Percentiles rank a stretch among this genome's conserved stretches.
These are phyloP conservation scores for Ageneiosus marmoratus DNA, from an alignment of 2,113 vertebrate species.

Conservation along the genomic window DNA sequence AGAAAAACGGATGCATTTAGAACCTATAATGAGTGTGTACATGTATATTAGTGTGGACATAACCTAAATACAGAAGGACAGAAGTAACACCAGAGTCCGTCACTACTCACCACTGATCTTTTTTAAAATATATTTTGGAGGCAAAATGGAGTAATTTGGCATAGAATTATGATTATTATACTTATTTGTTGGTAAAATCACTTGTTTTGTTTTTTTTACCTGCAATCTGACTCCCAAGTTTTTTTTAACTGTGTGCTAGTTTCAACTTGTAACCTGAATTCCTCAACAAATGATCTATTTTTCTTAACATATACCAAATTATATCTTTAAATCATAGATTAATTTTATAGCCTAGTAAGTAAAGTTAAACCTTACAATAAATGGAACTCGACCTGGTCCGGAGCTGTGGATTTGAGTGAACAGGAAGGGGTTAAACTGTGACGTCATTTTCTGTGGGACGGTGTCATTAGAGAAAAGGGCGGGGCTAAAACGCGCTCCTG, in stretches of 20 bases:
- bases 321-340: background rate
- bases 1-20: too few species aligned
- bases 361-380: background rate
- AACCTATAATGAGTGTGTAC: too few species aligned
- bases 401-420: constrained; percentile 26
- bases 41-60: too few species aligned
- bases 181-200: background rate
- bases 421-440: constrained; percentile 72
- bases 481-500: constrained; percentile 58
- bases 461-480: constrained; percentile 65
- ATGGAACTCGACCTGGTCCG: background rate
- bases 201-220: background rate
- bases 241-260: background rate
- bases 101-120: background rate
- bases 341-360: background rate
- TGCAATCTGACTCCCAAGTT: background rate
- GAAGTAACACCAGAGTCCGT: constrained; percentile 14
- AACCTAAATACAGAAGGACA: background rate
- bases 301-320: background rate
- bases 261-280: background rate
- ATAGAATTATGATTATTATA: background rate
- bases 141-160: background rate
- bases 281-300: background rate
- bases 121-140: constrained; percentile 4
- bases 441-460: constrained; percentile 70